Base-by-base conservation (phyloP, 2,888 invertebrate species). In the Pyrocoelia pectoralis region DNA sequence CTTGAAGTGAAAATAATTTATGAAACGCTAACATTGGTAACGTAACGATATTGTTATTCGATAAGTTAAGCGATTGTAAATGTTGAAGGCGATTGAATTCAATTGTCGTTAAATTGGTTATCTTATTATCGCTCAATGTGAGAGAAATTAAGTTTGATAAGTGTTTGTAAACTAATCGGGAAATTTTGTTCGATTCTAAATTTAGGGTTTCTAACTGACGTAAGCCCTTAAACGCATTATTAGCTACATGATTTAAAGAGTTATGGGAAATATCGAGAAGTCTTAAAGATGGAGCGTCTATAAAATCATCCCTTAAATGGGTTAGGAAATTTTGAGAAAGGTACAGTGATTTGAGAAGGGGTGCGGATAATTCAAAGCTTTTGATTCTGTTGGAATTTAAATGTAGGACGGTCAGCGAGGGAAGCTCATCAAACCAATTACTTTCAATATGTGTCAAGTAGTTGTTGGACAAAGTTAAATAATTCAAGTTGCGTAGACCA, bases 221-320 rank as follows among this genome's bases (percentile, higher is more conserved):
- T n/a, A 19, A 19, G n/a, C 24, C 9, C 24, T 29, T 24, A 50
- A 50, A 50, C 24, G 50, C 50, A 14, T 50, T 33, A 33, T 12
- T 49, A 29, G 49, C 38, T 38, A 29, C 24, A 4, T 29, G 28
- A 8, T 19, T 50, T 8, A 50, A n/a, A 8, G 13, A n/a, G 12
- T 50, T 50, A 12, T 18, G 13, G 12, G 29, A 50, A 13, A 50
- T 1, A 12, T 50, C 50, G 14, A 50, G 50, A 24, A 28, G 6
- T 8, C 3, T 12, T 13, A 50, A 13, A 19, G 28, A 4, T 4
- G 50, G 50, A 24, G 13, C 29, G 4, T 28, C 50, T 10, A 13
- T 12, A 28, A 50, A 29, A 3, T 24, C 29, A 24, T 12, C 13
- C 24, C 24, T 6, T 14, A 52, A 6, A 13, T 38, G 17, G 9